Conservation (phyloP, 2,113 vertebrate species). For the Girardinichthys multiradiatus region DNA sequence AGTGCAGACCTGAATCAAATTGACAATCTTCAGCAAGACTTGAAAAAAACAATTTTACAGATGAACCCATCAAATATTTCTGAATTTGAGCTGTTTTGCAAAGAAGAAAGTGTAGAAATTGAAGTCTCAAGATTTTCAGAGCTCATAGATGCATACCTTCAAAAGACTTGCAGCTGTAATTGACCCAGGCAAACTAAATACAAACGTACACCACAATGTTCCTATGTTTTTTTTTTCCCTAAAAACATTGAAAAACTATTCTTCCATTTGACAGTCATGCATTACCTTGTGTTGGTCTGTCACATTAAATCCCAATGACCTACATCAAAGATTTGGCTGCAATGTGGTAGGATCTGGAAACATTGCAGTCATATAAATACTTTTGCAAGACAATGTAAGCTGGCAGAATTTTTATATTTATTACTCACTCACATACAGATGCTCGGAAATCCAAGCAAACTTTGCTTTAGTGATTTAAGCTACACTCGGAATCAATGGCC, state of each 20-base stretch:
- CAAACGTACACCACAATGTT: neutral
- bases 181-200: too few species aligned
- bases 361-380: neutral
- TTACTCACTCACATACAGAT: slow-evolving; percentile 13
- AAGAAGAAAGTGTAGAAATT: too few species aligned
- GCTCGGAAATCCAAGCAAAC: slow-evolving; percentile 20
- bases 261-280: neutral
- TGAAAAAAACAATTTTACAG: neutral
- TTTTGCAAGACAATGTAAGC: neutral
- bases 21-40: neutral
- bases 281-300: neutral
- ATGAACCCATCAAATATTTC: too few species aligned
- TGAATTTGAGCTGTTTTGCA: too few species aligned
- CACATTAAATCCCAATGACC: neutral
- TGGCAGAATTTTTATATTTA: neutral
- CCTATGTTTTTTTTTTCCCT: neutral
- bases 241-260: neutral
- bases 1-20: neutral
- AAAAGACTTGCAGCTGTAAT: neutral
- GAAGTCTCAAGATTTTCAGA: too few species aligned
- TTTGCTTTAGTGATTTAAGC: slow-evolving; percentile 26
- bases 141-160: neutral
- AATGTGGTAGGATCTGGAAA: neutral
- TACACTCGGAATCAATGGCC: slow-evolving; percentile 34
- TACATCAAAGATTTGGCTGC: neutral